Evolutionary conservation across 2,797 vertebrate species (phyloP).

Genomic region (Hylomyscus alleni): DNA sequence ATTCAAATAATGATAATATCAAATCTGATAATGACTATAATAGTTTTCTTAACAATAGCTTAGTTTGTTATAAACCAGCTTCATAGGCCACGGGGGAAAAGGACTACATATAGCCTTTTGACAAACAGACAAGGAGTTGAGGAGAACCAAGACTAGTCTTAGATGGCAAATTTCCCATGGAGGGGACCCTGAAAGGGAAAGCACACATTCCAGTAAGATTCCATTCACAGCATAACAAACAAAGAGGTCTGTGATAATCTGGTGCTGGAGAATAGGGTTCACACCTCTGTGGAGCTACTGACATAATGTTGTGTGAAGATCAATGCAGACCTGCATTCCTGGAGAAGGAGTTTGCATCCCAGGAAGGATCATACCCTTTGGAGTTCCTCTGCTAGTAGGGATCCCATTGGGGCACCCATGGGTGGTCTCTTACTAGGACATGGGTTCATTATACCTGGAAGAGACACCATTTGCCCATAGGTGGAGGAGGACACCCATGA

Average conservation of each 20-base stretch:
- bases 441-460: constrained; percentile 99
- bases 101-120: constrained; percentile 83
- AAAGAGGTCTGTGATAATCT: constrained; percentile 64
- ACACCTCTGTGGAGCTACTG: constrained; percentile 78
- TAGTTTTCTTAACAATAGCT: constrained; percentile 51
- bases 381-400: constrained; percentile 96
- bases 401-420: constrained; percentile 98
- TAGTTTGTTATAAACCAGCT: constrained; percentile 83
- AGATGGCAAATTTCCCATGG: constrained; percentile 96
- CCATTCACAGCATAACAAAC: constrained; percentile 73
- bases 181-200: constrained; percentile 92
- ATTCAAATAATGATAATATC: neutral
- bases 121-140: constrained; percentile 78
- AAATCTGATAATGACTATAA: no score
- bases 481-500: constrained; percentile 94
- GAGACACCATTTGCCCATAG: constrained; percentile 97
- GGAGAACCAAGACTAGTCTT: constrained; percentile 82
- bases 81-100: constrained; percentile 70
- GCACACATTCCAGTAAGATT: constrained; percentile 75
- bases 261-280: constrained; percentile 57
- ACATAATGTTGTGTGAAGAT: constrained; percentile 78
- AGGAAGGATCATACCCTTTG: constrained; percentile 98
- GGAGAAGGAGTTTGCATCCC: constrained; percentile 98
- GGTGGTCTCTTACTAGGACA: constrained; percentile 97
- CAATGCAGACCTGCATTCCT: constrained; percentile 92